These are phyloP conservation scores for Sphaerolaimus hirsutus DNA, from an alignment of 2,888 invertebrate species.

Conservation along the genomic window DNA sequence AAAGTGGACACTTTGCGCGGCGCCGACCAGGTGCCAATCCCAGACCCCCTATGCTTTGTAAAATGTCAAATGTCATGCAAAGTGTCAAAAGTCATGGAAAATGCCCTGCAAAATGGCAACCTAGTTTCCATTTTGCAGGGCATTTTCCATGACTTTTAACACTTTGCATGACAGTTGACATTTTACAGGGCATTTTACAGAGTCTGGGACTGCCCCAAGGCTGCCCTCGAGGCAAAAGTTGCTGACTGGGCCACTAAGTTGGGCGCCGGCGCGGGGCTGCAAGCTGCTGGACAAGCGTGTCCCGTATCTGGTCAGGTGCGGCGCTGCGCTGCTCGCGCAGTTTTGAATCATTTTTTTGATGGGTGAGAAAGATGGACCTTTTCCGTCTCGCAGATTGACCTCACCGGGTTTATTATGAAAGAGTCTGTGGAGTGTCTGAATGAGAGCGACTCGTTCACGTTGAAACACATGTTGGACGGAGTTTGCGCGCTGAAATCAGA, in stretches of 20 bases:
- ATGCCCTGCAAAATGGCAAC: no score
- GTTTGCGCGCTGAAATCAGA: constrained; percentile 31
- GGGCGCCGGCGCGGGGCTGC: background rate
- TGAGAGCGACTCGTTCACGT: constrained; percentile 70
- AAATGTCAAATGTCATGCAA: constrained; percentile 64
- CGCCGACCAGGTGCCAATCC: constrained; percentile 49
- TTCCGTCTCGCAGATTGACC: constrained; percentile 52
- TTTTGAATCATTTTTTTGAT: no score
- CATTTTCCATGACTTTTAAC: no score
- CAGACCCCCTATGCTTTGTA: constrained; percentile 70
- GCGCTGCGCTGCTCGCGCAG: background rate
- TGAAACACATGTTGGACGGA: constrained; percentile 36
- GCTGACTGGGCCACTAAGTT: constrained; percentile 35
- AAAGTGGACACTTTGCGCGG: constrained; percentile 65
- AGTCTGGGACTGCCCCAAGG: no score
- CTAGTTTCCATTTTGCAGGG: no score
- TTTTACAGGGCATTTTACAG: no score
- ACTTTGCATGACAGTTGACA: no score
- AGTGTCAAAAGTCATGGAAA: constrained; percentile 92
- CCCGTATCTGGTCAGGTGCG: background rate
- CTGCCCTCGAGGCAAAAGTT: constrained; percentile 75
- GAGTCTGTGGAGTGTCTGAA: constrained; percentile 80
- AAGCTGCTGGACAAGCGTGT: background rate
- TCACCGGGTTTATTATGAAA: constrained; percentile 58
- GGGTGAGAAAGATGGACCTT: no score